Conservation (phyloP, 2,113 vertebrate genomes). For the human (Homo sapiens) region GRCh38 chr9:121633501-121634000, state of each 20-base stretch:
- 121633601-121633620: slow-evolving; percentile 30
- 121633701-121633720: not conserved
- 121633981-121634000: not conserved
- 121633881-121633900: not conserved
- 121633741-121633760: not conserved
- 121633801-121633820: not conserved
- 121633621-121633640: not conserved
- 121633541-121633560: not conserved
- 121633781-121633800: not conserved
- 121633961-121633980: not conserved
- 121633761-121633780: not conserved
- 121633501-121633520: slow-evolving; percentile 78
- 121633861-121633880: not conserved
- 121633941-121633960: not conserved
- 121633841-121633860: not conserved
- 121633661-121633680: not conserved
- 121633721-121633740: not conserved
- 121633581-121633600: slow-evolving; percentile 37
- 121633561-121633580: not conserved
- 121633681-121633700: not conserved
- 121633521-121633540: slow-evolving; percentile 64
- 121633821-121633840: not conserved
- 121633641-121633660: not conserved
- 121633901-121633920: not conserved
- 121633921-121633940: not conserved